Evolutionary conservation across 2,888 invertebrate genomes (phyloP), one percentile per base, ranked within the genome.

Genomic region (Antheraea assamensis): DNA sequence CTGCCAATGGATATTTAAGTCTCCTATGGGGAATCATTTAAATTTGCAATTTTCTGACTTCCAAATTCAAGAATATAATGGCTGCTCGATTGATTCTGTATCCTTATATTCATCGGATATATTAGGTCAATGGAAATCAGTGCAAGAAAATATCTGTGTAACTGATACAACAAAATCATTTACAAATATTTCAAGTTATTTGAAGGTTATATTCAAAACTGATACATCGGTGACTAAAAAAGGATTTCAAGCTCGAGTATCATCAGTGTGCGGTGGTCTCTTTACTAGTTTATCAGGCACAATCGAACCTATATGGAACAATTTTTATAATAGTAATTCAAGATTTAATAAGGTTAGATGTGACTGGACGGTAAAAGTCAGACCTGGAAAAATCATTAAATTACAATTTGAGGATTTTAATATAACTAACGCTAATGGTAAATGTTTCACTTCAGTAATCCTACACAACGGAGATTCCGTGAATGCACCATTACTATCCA

Each of bases 1-100:
- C 71, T 98, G 98, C 85, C 94, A 95, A 75, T 99, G 98, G 98
- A 92, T 95, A 0, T 95, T 98, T 73, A 92, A 95, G 74, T 93
- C 97, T 0, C 85, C 82, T 73, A 88, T 93, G 0, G 96, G 96
- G 31, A 94, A 95, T 72, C 97, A 97, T 83, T 87, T 98, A 5
- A 86, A 85, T 61, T 76, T 98, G 17, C 84, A 81, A 66, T 95
- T 98, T 81, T 17, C 78, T 0, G 88, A 90, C 0, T 85, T 98
- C 68, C 91, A 96, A 76, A 75, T 98, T 27, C 97, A 97, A 90
- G 92, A 95, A 78, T 83, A 85, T 0, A 24, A 77, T 0, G 76
- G 81, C 0, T 98, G 98, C 84, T 80, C 88, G 19, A 91, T 95
- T 1, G 98, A 98, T 87, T 95, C 91, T 76, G 84, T 98, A 5